phyloP scores from a whole-genome alignment of 1,140 invertebrate species.

The Drosophila lacteicornis region DNA sequence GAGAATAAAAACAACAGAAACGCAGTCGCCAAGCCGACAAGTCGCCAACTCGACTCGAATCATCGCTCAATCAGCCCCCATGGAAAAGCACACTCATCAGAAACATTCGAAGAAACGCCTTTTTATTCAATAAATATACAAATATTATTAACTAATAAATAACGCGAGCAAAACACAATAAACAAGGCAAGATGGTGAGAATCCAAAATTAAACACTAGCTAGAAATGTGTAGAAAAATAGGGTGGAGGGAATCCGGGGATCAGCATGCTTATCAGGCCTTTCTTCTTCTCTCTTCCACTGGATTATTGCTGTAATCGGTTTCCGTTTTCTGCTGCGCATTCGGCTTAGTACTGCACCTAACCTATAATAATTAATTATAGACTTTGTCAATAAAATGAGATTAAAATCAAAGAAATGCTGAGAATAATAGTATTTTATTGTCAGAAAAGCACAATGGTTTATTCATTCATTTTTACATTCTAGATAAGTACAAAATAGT shows the following conservation, averaged over 20 bases:
- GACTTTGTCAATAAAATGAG: background rate
- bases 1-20: conserved; percentile 12
- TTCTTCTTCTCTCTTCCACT: conserved; percentile 1
- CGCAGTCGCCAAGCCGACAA: conserved; percentile 22
- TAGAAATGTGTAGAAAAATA: background rate
- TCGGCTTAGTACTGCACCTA: conserved; percentile 80
- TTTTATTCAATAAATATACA: conserved; percentile 44
- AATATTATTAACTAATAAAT: conserved; percentile 37
- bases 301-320: background rate
- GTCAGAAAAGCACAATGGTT: background rate
- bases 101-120: conserved; percentile 36
- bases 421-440: background rate
- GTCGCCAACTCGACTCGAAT: conserved; percentile 30
- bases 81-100: conserved; percentile 45
- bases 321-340: conserved; percentile 46
- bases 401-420: background rate
- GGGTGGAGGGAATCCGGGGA: background rate
- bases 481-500: too few relatives aligned
- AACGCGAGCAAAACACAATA: conserved; percentile 4
- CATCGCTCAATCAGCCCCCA: conserved; percentile 26
- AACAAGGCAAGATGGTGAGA: background rate
- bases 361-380: conserved; percentile 80
- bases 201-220: conserved; percentile 3
- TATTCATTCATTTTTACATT: background rate
- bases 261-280: conserved; percentile 18